Base-by-base conservation (phyloP, 1,140 invertebrate genomes). In the Macrotrachela quadricornifera region DNA sequence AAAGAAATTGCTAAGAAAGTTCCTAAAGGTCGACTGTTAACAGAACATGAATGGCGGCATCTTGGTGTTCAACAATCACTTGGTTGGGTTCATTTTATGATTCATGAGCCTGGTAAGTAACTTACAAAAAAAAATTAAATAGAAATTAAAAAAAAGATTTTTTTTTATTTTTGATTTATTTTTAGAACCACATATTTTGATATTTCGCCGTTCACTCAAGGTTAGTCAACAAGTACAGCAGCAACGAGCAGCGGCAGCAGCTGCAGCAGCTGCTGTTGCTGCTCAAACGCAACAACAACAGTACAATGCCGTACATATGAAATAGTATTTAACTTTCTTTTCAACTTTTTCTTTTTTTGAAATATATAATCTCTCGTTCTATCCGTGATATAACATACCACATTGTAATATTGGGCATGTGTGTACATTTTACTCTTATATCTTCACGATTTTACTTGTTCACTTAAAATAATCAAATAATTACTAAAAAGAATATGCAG, bases 61-160 rank as follows among this genome's bases (percentile, higher is more conserved):
- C 74, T 95, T 10, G 88, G 87, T 14, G 85, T 95, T 8, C 85
- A 92, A 63, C 88, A 94, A 64, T 88, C 83, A 63, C 81, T 81
- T 17, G 84, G 85, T 38, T 95, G 90, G 90, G 77, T 87, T 4
- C 87, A 94, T 70, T 95, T 91, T 62, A 90, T 94, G 86, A 79
- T 85, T 60, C 87, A 94, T 67, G 77, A 78, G 17, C 87, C 88
- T 61, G 87, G 81, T 83, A 39, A n/a, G 1, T 8, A 4, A 30
- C 8, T 30, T 30, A 30, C 2, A 4, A 8, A 4, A 4, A 4
- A 30, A 2, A 61, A 36, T 36, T 36, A 15, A 9, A 38, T 3
- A 15, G 39, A 18, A 30, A 21, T 21, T 21, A 42, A 4, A 36
- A 14, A n/a, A n/a, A n/a, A 48, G n/a, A n/a, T n/a, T n/a, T n/a